These are phyloP conservation scores for Falco novaeseelandiae DNA, from an alignment of 2,797 vertebrate genomes.

Conservation along the genomic window DNA sequence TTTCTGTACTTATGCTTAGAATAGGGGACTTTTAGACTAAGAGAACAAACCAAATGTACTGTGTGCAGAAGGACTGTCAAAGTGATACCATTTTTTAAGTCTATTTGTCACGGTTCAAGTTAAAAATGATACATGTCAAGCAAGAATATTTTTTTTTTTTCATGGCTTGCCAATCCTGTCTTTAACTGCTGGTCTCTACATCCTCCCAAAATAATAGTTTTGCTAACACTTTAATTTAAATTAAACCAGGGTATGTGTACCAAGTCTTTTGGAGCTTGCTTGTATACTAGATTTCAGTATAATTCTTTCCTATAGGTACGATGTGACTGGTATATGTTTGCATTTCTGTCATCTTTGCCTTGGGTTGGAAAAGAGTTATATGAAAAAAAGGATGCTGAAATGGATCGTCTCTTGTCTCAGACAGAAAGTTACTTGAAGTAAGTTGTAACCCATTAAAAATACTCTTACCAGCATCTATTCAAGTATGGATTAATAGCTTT, in stretches of 20 bases:
- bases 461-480: neutral
- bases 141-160: neutral
- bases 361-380: constrained; percentile 99
- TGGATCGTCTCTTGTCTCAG: constrained; percentile 93
- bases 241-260: rapidly evolving
- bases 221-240: neutral
- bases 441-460: constrained; percentile 38
- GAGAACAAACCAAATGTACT: neutral
- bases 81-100: neutral
- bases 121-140: neutral
- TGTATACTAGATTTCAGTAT: neutral
- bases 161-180: neutral
- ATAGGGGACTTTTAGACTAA: neutral
- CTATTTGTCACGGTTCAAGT: neutral
- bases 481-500: neutral
- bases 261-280: neutral
- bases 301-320: constrained; percentile 83
- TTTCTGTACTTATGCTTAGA: neutral
- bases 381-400: constrained; percentile 98
- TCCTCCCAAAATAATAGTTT: neutral
- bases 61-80: neutral
- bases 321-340: constrained; percentile 95
- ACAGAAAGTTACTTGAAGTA: constrained; percentile 96
- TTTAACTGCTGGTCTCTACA: neutral
- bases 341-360: constrained; percentile 92